Evolutionary conservation across 92 coral and sea anemone genomes (phyloP), one percentile per base, ranked within the genome.

Genomic region (Muricea muricata): DNA sequence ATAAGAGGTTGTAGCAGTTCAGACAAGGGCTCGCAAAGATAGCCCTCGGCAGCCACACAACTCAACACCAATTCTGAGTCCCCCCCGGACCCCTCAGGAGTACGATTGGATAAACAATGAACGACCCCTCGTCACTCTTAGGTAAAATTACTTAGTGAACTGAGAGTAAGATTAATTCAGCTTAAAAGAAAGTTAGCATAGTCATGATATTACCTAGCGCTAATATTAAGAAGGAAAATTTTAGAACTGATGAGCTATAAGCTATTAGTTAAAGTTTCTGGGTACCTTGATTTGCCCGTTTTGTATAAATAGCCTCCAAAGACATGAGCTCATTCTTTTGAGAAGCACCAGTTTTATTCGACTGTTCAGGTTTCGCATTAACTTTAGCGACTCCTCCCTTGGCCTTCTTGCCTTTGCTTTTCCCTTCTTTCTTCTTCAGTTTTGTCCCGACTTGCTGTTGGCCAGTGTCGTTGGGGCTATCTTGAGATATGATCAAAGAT

Each of bases 241-340:
- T 45, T 45, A 45, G 50, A 45, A 45, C 50, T 5, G 50, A 12
- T 45, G 1, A 12, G 50, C 50, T 45, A 37, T 37, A 4, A 4
- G 9, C 5, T 37, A 37, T 37, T 4, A 37, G 9, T 37, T 37
- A 37, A 4, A 37, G 73, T 37, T 71, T 37, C 20, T 55, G 0
- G 18, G 70, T 80, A 95, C 99, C 99, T 75, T 93, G 92, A 31
- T 88, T 91, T 76, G 93, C 93, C 8, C 90, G 88, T 73, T 93
- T 96, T 72, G 85, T 58, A 33, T 89, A 90, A 63, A 92, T 90
- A 9, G 91, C 91, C 63, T 96, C 97, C 58, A 96, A 76, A 0
- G 97, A 88, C 80, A 90, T 89, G 29, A 96, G 77, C 83, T 96
- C 99, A 31, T 90, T 97, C 35, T 90, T 89, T 48, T 93, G 97